Evolutionary conservation across 2,888 invertebrate species (phyloP).

Genomic region (Cerastis leucographa): DNA sequence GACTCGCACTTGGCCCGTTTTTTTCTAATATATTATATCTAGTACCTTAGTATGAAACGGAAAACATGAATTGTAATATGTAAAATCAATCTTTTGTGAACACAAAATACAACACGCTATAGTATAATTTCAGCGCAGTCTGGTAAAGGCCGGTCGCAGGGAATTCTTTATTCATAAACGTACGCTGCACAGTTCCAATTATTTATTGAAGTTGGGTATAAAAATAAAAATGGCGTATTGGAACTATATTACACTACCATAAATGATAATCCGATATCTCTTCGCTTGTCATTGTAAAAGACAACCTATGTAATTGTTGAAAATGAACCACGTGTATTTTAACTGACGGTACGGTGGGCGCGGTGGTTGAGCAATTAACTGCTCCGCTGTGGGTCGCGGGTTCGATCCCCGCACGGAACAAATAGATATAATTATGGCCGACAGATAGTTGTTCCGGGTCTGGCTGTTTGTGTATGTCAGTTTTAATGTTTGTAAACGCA

Average conservation of each 20-base stretch:
- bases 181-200: constrained; percentile 35
- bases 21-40: neutral
- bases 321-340: constrained; percentile 1
- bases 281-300: neutral
- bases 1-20: no score
- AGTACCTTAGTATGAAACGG: neutral
- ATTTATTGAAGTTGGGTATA: constrained; percentile 36
- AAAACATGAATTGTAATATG: neutral
- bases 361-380: no score
- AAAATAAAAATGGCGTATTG: constrained; percentile 33
- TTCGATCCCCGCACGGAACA: no score
- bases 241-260: constrained; percentile 17
- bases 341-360: no score
- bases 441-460: no score
- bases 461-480: no score
- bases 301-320: neutral
- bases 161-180: constrained; percentile 45
- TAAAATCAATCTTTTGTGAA: neutral
- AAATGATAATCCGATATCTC: constrained; percentile 6
- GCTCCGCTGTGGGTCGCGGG: no score
- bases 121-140: constrained; percentile 9
- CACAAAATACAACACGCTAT: constrained; percentile 10
- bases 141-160: constrained; percentile 13
- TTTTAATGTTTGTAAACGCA: no score
- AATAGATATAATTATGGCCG: no score